These are phyloP conservation scores for human (Homo sapiens) DNA, from an alignment of 2,113 vertebrate species.

Conservation along the genomic window GRCh38 chr18:21157001-21157500, in stretches of 20 bases:
- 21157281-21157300: not conserved
- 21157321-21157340: not conserved
- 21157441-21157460: not conserved
- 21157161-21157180: not conserved
- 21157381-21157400: not conserved
- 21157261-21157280: not conserved
- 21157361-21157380: not conserved
- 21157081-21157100: not conserved
- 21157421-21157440: not conserved
- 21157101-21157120: not conserved
- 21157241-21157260: not conserved
- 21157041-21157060: not conserved
- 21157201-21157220: not conserved
- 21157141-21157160: not conserved
- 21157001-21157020: not conserved
- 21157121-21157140: not conserved
- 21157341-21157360: not conserved
- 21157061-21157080: not conserved
- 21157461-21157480: not conserved
- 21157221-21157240: not conserved
- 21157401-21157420: not conserved
- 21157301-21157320: not conserved
- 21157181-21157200: not conserved
- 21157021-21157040: not conserved
- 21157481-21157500: not conserved